Percentiles rank a stretch among this genome's conserved stretches.
Conservation (phyloP, 2,888 invertebrate species). For the Drosophila mulleri region DNA sequence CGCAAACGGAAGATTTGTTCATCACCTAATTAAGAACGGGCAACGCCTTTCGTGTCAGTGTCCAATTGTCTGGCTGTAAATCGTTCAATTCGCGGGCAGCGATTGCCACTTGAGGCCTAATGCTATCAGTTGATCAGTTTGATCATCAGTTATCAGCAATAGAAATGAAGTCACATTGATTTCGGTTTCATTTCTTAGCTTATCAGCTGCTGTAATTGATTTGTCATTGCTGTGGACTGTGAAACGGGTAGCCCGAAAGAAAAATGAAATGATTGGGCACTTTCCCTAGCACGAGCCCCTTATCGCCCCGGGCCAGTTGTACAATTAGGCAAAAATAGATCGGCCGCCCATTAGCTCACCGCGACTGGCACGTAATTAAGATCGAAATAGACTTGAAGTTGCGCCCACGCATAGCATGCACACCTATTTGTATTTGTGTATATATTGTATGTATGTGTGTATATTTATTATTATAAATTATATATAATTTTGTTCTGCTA, state of each 20-base stretch:
- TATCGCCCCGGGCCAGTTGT: constrained; percentile 53
- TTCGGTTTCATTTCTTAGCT: constrained; percentile 1
- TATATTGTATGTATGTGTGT: constrained; percentile 2
- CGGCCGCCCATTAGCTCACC: constrained; percentile 44
- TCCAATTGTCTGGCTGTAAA: constrained; percentile 47
- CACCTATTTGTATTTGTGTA: constrained; percentile 10
- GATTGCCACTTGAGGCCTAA: constrained; percentile 69
- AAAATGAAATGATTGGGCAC: constrained; percentile 30
- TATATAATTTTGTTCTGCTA: constrained; percentile 21
- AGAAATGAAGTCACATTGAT: constrained; percentile 47
- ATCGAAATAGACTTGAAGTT: constrained; percentile 53
- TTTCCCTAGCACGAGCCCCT: constrained; percentile 25
- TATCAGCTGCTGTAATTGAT: constrained; percentile 51
- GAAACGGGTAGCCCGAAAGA: constrained; percentile 19
- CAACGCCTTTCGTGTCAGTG: constrained; percentile 5
- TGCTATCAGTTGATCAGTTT: constrained; percentile 38
- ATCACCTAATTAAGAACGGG: constrained; percentile 61
- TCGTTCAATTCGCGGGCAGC: constrained; percentile 51
- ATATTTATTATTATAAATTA: constrained; percentile 43
- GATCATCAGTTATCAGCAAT: constrained; percentile 40
- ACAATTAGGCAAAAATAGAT: constrained; percentile 73
- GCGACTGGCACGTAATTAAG: constrained; percentile 42
- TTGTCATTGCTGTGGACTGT: constrained; percentile 32
- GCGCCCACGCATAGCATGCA: background rate
- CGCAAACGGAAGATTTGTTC: constrained; percentile 45